These are phyloP conservation scores for Notothenia rossii DNA, from an alignment of 2,113 vertebrate species.

Conservation along the genomic window DNA sequence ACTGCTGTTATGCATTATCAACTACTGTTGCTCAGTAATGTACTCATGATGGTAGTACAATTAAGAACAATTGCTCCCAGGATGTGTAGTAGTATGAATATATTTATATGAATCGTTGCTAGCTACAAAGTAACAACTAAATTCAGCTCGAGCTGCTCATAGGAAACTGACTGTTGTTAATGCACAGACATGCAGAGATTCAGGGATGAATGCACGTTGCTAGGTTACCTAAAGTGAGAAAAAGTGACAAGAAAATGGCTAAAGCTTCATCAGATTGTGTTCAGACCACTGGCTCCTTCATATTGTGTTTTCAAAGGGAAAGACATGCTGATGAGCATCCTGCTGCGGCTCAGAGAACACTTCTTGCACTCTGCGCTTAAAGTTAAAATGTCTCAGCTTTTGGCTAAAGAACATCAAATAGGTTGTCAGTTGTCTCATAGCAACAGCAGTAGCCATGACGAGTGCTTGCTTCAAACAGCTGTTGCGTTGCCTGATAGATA, in stretches of 20 bases:
- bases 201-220: conserved; percentile 10
- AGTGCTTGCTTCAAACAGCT: conserved; percentile 38
- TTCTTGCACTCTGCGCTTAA: not conserved
- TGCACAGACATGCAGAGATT: not conserved
- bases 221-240: conserved; percentile 21
- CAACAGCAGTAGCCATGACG: conserved; percentile 45
- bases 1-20: not conserved
- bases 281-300: conserved; percentile 16
- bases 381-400: conserved; percentile 45
- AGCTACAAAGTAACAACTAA: not conserved
- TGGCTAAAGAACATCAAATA: conserved; percentile 24
- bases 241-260: conserved; percentile 12
- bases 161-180: not conserved
- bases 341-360: conserved; percentile 8
- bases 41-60: too few relatives aligned
- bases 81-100: not conserved
- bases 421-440: conserved; percentile 53
- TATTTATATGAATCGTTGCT: too few relatives aligned
- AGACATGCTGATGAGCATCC: not conserved
- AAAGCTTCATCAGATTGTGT: conserved; percentile 13
- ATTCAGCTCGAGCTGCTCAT: not conserved
- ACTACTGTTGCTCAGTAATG: too few relatives aligned
- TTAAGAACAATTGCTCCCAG: not conserved
- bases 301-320: conserved; percentile 4
- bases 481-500: conserved; percentile 23